These are phyloP conservation scores for Caenorhabditis sp. DNA, from an alignment of 2,888 invertebrate species.

Conservation along the genomic window DNA sequence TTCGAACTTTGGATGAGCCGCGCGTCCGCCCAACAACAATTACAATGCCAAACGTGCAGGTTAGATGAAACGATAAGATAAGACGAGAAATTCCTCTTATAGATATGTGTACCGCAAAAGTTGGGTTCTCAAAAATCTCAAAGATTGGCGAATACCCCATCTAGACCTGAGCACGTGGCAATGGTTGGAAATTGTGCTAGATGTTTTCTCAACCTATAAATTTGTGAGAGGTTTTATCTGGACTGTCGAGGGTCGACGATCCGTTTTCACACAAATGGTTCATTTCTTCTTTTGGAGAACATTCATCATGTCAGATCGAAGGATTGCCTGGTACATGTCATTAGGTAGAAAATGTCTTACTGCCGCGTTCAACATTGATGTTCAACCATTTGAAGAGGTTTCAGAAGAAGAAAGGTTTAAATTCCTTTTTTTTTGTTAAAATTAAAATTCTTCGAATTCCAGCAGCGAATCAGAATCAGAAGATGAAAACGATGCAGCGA, in stretches of 20 bases:
- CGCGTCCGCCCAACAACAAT: slow-evolving; percentile 50
- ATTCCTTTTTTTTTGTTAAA: no score
- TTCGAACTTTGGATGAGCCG: slow-evolving; percentile 50
- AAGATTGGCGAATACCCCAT: slow-evolving; percentile 41
- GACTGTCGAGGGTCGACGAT: slow-evolving; percentile 28
- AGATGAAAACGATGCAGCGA: neutral
- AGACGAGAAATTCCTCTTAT: neutral
- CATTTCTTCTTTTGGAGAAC: slow-evolving; percentile 41
- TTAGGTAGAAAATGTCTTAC: slow-evolving; percentile 2
- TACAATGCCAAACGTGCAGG: slow-evolving; percentile 53
- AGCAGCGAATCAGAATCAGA: neutral
- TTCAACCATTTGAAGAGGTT: neutral
- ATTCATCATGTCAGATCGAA: slow-evolving; percentile 18
- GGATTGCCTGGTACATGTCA: slow-evolving; percentile 8
- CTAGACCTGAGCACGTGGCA: slow-evolving; percentile 21
- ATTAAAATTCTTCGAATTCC: neutral
- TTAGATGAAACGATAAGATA: slow-evolving; percentile 4
- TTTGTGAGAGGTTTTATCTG: slow-evolving; percentile 28
- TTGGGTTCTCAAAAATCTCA: slow-evolving; percentile 38
- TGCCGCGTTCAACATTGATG: neutral
- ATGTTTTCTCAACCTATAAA: slow-evolving; percentile 42
- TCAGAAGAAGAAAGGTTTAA: no score
- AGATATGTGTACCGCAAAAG: slow-evolving; percentile 50
- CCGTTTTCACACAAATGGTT: slow-evolving; percentile 16
- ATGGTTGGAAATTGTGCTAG: slow-evolving; percentile 34